These are phyloP conservation scores for Cephus runcator DNA, from an alignment of 2,888 invertebrate genomes.

Conservation along the genomic window DNA sequence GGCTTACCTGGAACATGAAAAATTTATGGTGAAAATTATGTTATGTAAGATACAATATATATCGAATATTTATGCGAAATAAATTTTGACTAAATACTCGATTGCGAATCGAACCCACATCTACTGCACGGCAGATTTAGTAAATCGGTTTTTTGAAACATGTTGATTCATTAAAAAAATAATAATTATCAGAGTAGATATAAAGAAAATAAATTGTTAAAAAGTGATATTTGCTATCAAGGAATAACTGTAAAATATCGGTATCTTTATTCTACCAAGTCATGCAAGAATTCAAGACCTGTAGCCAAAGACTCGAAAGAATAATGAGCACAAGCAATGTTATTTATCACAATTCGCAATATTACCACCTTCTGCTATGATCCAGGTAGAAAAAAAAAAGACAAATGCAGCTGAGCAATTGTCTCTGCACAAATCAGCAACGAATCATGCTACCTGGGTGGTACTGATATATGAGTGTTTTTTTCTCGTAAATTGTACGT, in stretches of 20 bases:
- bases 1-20: neutral
- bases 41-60: neutral
- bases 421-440: constrained; percentile 38
- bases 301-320: neutral
- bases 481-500: neutral
- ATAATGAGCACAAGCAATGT: neutral
- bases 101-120: too few species aligned
- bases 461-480: constrained; percentile 16
- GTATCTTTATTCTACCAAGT: neutral
- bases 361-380: neutral
- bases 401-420: neutral
- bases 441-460: constrained; percentile 51
- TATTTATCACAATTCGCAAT: neutral
- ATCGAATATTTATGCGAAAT: neutral
- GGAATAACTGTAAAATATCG: neutral
- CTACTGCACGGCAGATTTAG: too few species aligned
- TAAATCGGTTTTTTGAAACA: too few species aligned
- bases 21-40: neutral
- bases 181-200: neutral
- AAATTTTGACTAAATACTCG: neutral
- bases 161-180: neutral
- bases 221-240: neutral
- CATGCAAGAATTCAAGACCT: neutral
- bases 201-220: neutral
- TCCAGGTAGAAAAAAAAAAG: neutral